Conservation (phyloP, 2,797 vertebrate genomes). For the Oreortyx pictus region DNA sequence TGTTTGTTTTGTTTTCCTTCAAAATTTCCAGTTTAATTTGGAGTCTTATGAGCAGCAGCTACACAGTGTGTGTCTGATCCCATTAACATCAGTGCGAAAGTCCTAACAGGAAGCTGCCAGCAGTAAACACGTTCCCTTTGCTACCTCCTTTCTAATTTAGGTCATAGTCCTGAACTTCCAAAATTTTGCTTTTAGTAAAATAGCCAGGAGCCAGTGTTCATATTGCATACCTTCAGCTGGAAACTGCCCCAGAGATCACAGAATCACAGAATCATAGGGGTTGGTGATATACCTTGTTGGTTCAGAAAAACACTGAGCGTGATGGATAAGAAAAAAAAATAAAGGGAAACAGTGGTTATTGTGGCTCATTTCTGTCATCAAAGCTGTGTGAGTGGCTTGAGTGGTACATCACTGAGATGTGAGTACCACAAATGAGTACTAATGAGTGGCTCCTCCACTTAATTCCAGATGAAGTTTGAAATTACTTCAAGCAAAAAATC, state of each 20-base stretch:
- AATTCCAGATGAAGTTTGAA: neutral
- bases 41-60: neutral
- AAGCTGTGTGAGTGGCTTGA: neutral
- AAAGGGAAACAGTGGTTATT: neutral
- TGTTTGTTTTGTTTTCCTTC: neutral
- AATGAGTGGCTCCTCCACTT: neutral
- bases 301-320: neutral
- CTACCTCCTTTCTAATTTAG: neutral
- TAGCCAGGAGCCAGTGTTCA: rapidly evolving
- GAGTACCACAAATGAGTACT: neutral
- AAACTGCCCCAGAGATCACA: neutral
- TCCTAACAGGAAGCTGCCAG: neutral
- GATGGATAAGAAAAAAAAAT: neutral
- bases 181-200: neutral
- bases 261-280: too few species aligned
- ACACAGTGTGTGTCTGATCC: neutral
- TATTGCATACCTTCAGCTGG: neutral
- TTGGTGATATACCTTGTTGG: neutral
- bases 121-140: neutral
- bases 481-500: neutral
- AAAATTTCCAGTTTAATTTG: neutral
- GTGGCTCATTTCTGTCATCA: neutral
- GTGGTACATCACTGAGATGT: neutral
- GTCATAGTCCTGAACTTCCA: neutral
- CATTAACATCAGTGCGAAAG: neutral